Base-by-base conservation (phyloP, 2,888 invertebrate species). In the Lycia hirtaria region DNA sequence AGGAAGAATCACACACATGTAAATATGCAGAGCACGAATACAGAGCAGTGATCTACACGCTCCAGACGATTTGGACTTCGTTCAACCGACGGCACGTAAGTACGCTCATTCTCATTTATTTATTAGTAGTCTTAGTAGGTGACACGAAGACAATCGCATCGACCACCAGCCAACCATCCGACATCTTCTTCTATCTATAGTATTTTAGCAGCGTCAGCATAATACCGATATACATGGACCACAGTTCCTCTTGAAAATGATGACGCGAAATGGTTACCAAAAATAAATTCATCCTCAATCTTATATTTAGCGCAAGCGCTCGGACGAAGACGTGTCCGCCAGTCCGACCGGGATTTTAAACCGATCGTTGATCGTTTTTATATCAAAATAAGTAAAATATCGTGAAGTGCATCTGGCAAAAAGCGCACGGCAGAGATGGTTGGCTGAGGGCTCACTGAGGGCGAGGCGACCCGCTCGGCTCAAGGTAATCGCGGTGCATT, bases 241-340 rank as follows among this genome's bases (percentile, higher is more conserved):
- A 65, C 69, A 73, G 73, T 68, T 75, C 48, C 52, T 43, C 30
- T 58, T 47, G 75, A 74, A 67, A 81, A 76, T 80, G 85, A 88
- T 92, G 92, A 92, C 91, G 92, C 81, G 84, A 85, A 89, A 87
- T 85, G 78, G 81, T 76, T 73, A 82, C 89, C 86, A 72, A 88
- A 92, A 92, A 92, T 92, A 92, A 86, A 88, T 88, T 80, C 81
- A 90, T 81, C 88, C 90, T 87, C 89, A 83, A 83, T 87, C 74
- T 85, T 92, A 92, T 92, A 91, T 92, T 92, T 92, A 92, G 92
- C 86, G 73, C 88, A 84, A 81, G 80, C 84, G 88, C 84, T 81
- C 85, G 78, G 78, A 82, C 81, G 77, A 76, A 83, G 83, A 78
- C 79, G 82, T 72, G 80, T 71, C 81, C 76, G 84, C 79, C 91